Conservation (phyloP, 1,140 invertebrate genomes). For the Lepidostoma basale region DNA sequence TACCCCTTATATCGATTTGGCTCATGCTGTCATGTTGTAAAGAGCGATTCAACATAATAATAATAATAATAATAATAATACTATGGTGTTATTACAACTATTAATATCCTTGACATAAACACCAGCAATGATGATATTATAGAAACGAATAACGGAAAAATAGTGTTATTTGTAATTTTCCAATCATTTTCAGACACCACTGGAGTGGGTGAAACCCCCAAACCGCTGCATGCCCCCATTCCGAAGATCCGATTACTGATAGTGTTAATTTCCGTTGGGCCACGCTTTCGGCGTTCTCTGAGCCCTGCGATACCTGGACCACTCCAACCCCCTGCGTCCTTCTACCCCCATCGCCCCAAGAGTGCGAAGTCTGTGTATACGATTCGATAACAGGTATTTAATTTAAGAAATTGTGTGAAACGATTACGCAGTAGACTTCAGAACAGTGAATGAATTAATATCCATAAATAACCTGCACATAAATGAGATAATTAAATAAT, state of each 20-base stretch:
- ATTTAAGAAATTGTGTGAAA: neutral
- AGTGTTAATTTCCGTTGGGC: constrained; percentile 26
- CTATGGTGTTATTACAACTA: too few species aligned
- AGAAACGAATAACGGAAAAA: too few species aligned
- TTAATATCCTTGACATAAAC: too few species aligned
- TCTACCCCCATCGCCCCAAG: neutral
- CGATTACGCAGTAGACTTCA: neutral
- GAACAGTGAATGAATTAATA: neutral
- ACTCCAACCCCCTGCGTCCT: neutral
- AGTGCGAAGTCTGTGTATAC: too few species aligned
- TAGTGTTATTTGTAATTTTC: neutral
- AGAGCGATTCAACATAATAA: neutral
- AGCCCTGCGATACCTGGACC: neutral
- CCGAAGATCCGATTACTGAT: constrained; percentile 25
- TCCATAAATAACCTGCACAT: neutral
- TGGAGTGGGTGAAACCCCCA: neutral
- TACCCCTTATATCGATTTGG: too few species aligned
- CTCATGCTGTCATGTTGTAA: too few species aligned
- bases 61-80: too few species aligned
- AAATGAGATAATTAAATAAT: neutral
- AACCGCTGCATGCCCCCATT: neutral
- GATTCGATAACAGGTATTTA: neutral
- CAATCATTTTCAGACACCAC: neutral
- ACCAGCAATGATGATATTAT: too few species aligned
- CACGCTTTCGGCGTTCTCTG: neutral